phyloP scores from a whole-genome alignment of 1,140 invertebrate genomes.

The Heliconius melpomene region DNA sequence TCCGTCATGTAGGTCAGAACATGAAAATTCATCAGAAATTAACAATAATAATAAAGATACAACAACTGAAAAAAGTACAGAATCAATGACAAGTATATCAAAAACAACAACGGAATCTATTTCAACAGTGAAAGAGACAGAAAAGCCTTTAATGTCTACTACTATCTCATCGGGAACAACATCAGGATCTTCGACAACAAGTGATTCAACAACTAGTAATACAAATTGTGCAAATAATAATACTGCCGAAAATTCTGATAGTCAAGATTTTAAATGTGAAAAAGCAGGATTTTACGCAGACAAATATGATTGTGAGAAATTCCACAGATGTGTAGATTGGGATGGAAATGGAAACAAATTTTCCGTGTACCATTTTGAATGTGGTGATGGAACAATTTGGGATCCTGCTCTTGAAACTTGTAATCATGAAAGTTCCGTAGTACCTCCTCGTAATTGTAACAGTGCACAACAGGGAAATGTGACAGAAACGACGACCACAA shows the following conservation, averaged over 20 bases:
- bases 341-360: slow-evolving; percentile 82
- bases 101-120: not conserved
- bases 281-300: slow-evolving; percentile 85
- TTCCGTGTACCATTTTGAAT: slow-evolving; percentile 84
- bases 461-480: slow-evolving; percentile 53
- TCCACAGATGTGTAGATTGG: slow-evolving; percentile 87
- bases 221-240: slow-evolving; percentile 15
- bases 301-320: slow-evolving; percentile 85
- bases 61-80: slow-evolving; percentile 26
- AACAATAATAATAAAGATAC: slow-evolving; percentile 37
- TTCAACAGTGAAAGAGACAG: not conserved
- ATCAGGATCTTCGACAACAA: slow-evolving; percentile 27
- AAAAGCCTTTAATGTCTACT: slow-evolving; percentile 20
- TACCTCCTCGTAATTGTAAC: slow-evolving; percentile 73
- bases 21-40: slow-evolving; percentile 37
- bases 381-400: slow-evolving; percentile 84
- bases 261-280: slow-evolving; percentile 64
- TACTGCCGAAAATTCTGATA: slow-evolving; percentile 50
- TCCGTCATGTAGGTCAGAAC: slow-evolving; percentile 55
- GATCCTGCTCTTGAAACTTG: slow-evolving; percentile 82
- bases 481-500: slow-evolving; percentile 45
- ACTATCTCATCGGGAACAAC: slow-evolving; percentile 27
- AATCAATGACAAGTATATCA: not conserved
- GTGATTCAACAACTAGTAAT: not conserved
- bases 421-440: slow-evolving; percentile 77